Evolutionary conservation across 35 echinoderm and acorn worm genomes (phyloP).

Genomic region (Lytechinus pictus): DNA sequence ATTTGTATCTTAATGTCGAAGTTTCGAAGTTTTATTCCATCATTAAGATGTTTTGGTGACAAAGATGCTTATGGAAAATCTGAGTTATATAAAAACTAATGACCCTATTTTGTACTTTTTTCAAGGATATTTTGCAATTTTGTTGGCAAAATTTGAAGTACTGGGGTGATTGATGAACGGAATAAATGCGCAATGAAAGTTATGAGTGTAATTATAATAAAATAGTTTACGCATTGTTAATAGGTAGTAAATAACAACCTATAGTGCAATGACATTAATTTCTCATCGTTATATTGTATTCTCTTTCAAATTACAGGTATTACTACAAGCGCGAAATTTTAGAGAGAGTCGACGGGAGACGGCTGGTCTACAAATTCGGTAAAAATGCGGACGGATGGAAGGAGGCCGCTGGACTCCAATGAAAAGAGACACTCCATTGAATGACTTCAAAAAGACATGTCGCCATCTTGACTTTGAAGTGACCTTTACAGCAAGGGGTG

Average conservation of each 20-base stretch:
- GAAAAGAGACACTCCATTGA: background rate
- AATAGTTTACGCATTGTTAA: background rate
- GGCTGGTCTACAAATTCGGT: slow-evolving; percentile 97
- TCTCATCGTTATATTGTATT: background rate
- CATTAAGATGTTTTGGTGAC: too few relatives aligned
- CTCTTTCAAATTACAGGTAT: slow-evolving; percentile 57
- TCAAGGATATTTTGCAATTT: too few relatives aligned
- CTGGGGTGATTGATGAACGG: too few relatives aligned
- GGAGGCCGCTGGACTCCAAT: slow-evolving; percentile 71
- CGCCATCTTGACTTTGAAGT: background rate
- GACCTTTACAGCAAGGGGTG: background rate
- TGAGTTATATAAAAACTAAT: too few relatives aligned
- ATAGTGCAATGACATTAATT: background rate
- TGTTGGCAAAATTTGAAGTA: too few relatives aligned
- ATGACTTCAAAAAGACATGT: background rate
- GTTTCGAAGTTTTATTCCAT: too few relatives aligned
- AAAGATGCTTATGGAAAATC: too few relatives aligned
- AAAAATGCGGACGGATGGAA: slow-evolving; percentile 89
- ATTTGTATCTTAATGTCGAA: too few relatives aligned
- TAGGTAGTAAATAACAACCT: background rate
- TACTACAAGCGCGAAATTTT: slow-evolving; percentile 96
- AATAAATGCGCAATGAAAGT: too few relatives aligned
- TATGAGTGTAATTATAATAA: too few relatives aligned
- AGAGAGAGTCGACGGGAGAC: slow-evolving; percentile 87
- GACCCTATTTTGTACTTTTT: too few relatives aligned